Evolutionary conservation across 2,888 invertebrate species (phyloP).

Genomic region (Sphinx pinastri): DNA sequence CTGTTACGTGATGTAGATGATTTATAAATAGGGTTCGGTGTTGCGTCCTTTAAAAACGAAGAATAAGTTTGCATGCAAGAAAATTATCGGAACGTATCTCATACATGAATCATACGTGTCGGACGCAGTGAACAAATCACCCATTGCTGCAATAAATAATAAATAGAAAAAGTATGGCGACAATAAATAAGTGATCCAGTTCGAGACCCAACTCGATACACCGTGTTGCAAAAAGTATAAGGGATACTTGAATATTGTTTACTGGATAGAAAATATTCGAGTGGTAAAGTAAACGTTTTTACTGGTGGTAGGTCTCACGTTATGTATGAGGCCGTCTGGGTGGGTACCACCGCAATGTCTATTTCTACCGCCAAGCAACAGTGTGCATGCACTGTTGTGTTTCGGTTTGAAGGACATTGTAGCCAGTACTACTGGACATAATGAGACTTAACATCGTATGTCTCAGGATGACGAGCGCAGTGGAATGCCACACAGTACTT

Average conservation of each 20-base stretch:
- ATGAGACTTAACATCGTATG: too few species aligned
- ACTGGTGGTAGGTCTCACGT: too few species aligned
- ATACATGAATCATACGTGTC: not conserved
- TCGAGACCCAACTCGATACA: not conserved
- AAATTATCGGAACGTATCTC: not conserved
- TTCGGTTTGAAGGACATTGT: too few species aligned
- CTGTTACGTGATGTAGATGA: not conserved
- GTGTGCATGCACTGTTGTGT: too few species aligned
- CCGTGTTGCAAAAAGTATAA: not conserved
- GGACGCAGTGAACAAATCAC: not conserved
- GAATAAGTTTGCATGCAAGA: not conserved
- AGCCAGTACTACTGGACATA: too few species aligned
- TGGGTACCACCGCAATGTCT: too few species aligned
- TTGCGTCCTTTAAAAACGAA: not conserved
- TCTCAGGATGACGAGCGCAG: too few species aligned
- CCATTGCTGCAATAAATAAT: not conserved
- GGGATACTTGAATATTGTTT: not conserved
- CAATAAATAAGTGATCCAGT: not conserved
- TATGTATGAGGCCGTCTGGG: too few species aligned
- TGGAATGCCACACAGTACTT: too few species aligned
- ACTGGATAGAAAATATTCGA: not conserved
- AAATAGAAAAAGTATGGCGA: conserved; percentile 8
- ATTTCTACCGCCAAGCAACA: too few species aligned
- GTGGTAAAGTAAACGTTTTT: not conserved
- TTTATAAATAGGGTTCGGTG: not conserved